Conservation (phyloP, 2,888 invertebrate genomes). For the Cephonodes hylas region DNA sequence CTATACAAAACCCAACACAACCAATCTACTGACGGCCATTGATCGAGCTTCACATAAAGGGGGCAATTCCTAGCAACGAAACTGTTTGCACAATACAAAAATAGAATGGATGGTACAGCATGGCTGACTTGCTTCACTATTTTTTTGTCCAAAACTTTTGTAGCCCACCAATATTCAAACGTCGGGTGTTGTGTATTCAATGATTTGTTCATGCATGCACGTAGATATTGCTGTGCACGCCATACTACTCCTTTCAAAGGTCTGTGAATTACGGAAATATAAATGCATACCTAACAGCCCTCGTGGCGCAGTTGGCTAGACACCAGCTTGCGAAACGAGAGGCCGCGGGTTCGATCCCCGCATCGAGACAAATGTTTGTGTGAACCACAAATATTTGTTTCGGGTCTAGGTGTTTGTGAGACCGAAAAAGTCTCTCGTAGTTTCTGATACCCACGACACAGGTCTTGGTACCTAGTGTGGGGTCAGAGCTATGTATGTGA, state of each 20-base stretch:
- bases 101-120: background rate
- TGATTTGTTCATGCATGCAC: background rate
- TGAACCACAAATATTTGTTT: background rate
- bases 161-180: background rate
- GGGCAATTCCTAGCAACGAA: constrained; percentile 5
- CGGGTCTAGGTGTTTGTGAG: background rate
- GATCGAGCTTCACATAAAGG: background rate
- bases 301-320: no score
- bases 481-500: no score
- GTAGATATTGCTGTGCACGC: no score
- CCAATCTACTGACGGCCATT: constrained; percentile 1
- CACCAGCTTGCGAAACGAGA: no score
- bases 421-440: background rate
- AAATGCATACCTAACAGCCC: no score
- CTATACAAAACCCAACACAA: background rate
- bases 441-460: no score
- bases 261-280: no score
- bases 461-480: no score
- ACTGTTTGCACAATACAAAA: background rate
- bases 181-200: background rate
- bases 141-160: background rate
- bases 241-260: no score
- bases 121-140: background rate
- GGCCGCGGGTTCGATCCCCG: no score
- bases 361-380: background rate